These are phyloP conservation scores for Ophthalmolycus amberensis DNA, from an alignment of 2,113 vertebrate species.

Conservation along the genomic window DNA sequence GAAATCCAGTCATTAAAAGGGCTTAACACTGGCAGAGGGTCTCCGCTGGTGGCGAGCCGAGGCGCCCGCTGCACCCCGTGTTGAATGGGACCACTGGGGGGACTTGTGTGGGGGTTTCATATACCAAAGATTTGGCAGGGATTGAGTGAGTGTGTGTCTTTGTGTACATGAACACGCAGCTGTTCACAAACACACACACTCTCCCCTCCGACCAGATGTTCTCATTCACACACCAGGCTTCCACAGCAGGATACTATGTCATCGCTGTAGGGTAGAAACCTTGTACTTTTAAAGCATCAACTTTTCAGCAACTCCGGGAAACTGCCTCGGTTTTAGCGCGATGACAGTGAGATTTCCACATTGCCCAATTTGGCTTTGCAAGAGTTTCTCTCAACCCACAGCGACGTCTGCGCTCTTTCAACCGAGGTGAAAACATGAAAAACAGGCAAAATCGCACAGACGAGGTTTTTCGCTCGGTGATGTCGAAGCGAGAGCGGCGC, in stretches of 20 bases:
- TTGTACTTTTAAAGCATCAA: constrained; percentile 57
- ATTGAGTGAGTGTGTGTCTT: constrained; percentile 52
- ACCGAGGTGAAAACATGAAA: constrained; percentile 35
- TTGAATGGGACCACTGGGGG: constrained; percentile 60
- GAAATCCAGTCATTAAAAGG: constrained; percentile 79
- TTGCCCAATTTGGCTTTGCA: constrained; percentile 18
- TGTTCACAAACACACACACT: constrained; percentile 58
- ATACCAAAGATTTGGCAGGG: constrained; percentile 67
- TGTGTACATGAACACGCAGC: constrained; percentile 65
- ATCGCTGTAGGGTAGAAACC: constrained; percentile 55
- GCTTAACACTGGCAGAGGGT: constrained; percentile 73
- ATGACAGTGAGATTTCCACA: constrained; percentile 42
- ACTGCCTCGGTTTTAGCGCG: background rate
- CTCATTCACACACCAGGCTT: constrained; percentile 62
- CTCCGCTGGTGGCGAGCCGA: constrained; percentile 58
- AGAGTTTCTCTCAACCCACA: background rate
- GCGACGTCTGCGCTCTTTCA: background rate
- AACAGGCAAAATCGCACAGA: constrained; percentile 14
- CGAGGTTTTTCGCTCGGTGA: constrained; percentile 33
- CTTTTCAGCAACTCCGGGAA: constrained; percentile 60
- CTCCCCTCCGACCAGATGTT: constrained; percentile 70
- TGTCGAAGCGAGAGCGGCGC: constrained; percentile 10
- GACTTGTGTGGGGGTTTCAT: constrained; percentile 41
- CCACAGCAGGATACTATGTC: constrained; percentile 67
- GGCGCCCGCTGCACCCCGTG: constrained; percentile 43